Conservation (phyloP, 2,113 vertebrate genomes). For the Megaceryle maxima region DNA sequence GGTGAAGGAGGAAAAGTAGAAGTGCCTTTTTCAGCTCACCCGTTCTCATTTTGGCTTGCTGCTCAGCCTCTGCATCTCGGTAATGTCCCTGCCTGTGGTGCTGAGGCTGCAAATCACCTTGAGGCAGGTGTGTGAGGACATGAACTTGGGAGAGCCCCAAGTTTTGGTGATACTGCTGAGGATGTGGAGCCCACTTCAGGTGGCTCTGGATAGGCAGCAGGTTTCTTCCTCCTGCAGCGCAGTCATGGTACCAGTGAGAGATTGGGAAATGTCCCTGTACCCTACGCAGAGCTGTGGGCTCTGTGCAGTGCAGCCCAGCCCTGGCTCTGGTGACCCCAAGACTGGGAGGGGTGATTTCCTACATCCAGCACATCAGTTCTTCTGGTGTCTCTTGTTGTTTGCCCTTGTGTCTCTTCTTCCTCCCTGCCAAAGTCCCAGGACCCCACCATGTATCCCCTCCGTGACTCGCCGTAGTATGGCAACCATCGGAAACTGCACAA, state of each 20-base stretch:
- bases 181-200: rapidly evolving
- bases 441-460: background rate
- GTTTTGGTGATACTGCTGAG: background rate
- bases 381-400: background rate
- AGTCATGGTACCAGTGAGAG: background rate
- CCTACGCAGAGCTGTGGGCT: background rate
- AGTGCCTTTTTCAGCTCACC: background rate
- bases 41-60: background rate
- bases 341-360: background rate
- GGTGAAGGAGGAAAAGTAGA: background rate
- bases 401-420: background rate
- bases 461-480: background rate
- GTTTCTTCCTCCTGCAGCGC: background rate
- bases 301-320: background rate
- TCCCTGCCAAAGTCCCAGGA: background rate
- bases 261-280: rapidly evolving
- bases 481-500: background rate
- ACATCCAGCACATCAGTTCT: background rate
- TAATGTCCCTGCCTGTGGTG: background rate
- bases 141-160: rapidly evolving
- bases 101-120: background rate
- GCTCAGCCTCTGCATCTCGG: background rate
- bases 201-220: background rate
- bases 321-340: background rate
- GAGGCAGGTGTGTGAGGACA: rapidly evolving